These are phyloP conservation scores for Spisula solida DNA, from an alignment of 2,888 invertebrate species.

Conservation along the genomic window DNA sequence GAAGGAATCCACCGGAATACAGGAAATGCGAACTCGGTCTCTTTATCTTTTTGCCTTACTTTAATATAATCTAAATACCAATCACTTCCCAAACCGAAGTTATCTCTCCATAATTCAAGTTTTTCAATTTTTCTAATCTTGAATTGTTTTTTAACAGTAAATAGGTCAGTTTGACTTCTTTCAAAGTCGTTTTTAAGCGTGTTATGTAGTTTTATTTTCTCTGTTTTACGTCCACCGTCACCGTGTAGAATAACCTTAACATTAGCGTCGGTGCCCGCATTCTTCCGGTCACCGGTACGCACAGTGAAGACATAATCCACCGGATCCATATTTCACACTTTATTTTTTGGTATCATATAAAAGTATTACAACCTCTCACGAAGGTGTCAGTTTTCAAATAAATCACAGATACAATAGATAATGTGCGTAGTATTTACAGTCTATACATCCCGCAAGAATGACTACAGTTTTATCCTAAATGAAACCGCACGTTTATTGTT, in stretches of 20 bases:
- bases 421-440: neutral
- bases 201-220: slow-evolving; percentile 85
- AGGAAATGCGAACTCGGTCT: slow-evolving; percentile 85
- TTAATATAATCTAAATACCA: slow-evolving; percentile 87
- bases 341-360: neutral
- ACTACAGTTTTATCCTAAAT: neutral
- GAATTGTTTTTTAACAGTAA: slow-evolving; percentile 75
- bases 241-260: slow-evolving; percentile 87
- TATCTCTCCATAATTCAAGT: slow-evolving; percentile 87
- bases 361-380: neutral
- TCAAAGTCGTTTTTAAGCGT: slow-evolving; percentile 85
- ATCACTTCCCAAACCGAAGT: slow-evolving; percentile 84
- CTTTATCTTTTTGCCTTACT: slow-evolving; percentile 81
- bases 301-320: slow-evolving; percentile 85
- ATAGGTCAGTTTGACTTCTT: slow-evolving; percentile 79
- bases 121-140: slow-evolving; percentile 74
- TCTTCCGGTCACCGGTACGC: slow-evolving; percentile 88
- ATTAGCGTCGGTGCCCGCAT: slow-evolving; percentile 88
- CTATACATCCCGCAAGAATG: neutral
- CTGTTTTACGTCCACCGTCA: slow-evolving; percentile 83
- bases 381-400: slow-evolving; percentile 2
- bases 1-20: slow-evolving; percentile 88
- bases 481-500: neutral
- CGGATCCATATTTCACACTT: slow-evolving; percentile 45
- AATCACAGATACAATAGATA: neutral